phyloP scores from a whole-genome alignment of 2,797 vertebrate genomes.

The Lindbergichthys nudifrons region DNA sequence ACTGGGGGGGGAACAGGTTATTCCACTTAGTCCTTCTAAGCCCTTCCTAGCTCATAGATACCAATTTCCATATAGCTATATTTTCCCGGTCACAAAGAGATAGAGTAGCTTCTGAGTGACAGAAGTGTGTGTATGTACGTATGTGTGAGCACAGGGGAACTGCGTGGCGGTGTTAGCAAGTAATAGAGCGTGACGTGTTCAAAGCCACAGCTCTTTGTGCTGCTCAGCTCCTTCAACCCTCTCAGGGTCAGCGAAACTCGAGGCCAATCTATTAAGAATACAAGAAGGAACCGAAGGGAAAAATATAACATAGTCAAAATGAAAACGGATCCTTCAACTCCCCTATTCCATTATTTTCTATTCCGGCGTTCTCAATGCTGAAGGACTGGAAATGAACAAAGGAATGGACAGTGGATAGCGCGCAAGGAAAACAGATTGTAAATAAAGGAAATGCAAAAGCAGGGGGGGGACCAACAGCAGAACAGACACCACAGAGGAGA shows the following conservation, averaged over 20 bases:
- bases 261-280: conserved; percentile 70
- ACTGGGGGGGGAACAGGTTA: conserved; percentile 3
- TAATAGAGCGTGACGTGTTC: conserved; percentile 74
- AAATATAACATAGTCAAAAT: conserved; percentile 55
- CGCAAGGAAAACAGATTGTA: background rate
- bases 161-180: conserved; percentile 44
- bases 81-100: conserved; percentile 20
- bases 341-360: conserved; percentile 55
- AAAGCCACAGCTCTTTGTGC: conserved; percentile 69
- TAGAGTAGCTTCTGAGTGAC: conserved; percentile 25
- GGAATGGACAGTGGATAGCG: background rate
- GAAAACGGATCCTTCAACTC: conserved; percentile 57
- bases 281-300: conserved; percentile 36
- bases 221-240: conserved; percentile 55
- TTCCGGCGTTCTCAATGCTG: conserved; percentile 29
- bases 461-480: background rate
- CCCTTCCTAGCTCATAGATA: conserved; percentile 43
- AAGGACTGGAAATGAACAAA: conserved; percentile 22
- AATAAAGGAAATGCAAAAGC: conserved; percentile 9
- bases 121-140: background rate
- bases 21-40: conserved; percentile 46
- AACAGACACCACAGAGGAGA: conserved; percentile 9
- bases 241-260: conserved; percentile 66
- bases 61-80: conserved; percentile 57
- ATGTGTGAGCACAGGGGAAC: background rate